A percentile compares a stretch with the other conserved stretches of the same genome.
Conservation (phyloP, 1,140 invertebrate genomes). For the Cyclargus thomasi region DNA sequence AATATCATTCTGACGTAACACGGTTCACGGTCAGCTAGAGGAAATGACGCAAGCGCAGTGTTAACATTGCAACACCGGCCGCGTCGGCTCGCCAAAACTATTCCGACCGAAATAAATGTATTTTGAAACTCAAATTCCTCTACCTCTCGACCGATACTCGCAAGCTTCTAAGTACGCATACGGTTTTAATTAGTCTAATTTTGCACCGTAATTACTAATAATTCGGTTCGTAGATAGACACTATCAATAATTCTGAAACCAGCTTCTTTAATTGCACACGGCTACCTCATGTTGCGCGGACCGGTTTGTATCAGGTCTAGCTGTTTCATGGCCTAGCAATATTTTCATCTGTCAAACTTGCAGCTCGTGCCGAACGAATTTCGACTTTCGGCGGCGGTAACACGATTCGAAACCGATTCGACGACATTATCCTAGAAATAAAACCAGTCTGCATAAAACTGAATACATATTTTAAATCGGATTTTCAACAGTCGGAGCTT, state of each 20-base stretch:
- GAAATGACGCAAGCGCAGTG: conserved; percentile 64
- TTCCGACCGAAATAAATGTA: conserved; percentile 5
- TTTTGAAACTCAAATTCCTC: neutral
- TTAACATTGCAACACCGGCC: conserved; percentile 48
- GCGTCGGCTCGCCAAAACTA: conserved; percentile 50
- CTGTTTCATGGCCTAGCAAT: conserved; percentile 40
- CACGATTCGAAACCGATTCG: conserved; percentile 22
- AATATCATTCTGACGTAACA: conserved; percentile 62
- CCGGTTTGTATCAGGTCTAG: conserved; percentile 43
- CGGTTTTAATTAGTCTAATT: neutral
- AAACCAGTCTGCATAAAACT: conserved; percentile 4
- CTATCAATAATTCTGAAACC: conserved; percentile 24
- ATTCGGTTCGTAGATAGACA: conserved; percentile 7
- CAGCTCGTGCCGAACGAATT: conserved; percentile 22
- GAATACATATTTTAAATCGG: conserved; percentile 6
- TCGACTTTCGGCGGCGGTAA: conserved; percentile 3
- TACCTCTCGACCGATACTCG: conserved; percentile 15
- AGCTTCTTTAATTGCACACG: conserved; percentile 28
- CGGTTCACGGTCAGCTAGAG: conserved; percentile 67
- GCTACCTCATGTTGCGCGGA: conserved; percentile 36
- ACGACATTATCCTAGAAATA: neutral
- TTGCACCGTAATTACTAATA: conserved; percentile 6
- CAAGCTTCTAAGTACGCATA: neutral
- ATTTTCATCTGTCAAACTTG: conserved; percentile 39
- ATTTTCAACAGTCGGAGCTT: neutral